Conservation (phyloP, 2,888 invertebrate genomes). For the Bhutanitis thaidina region DNA sequence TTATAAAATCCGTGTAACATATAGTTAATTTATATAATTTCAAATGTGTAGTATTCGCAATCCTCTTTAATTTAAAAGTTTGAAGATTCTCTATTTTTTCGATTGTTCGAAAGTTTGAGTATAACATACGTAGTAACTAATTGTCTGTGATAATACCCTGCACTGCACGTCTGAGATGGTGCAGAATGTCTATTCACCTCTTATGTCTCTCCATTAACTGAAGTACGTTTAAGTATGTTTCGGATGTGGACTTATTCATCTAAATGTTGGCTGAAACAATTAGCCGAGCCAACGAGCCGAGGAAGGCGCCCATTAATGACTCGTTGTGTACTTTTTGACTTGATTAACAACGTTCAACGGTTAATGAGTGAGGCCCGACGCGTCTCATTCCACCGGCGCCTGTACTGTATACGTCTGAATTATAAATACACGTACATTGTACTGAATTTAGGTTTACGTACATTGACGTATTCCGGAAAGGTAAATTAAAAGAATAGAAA, state of each 20-base stretch:
- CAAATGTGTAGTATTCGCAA: too few species aligned
- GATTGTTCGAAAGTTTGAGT: too few species aligned
- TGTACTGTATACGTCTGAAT: slow-evolving; percentile 8
- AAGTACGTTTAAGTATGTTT: slow-evolving; percentile 1
- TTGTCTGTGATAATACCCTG: too few species aligned
- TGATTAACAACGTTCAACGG: slow-evolving; percentile 9
- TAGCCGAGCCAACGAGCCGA: slow-evolving; percentile 4
- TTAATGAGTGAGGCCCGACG: slow-evolving; percentile 2
- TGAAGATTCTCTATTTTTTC: too few species aligned
- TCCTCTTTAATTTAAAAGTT: too few species aligned
- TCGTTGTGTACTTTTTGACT: slow-evolving; percentile 11
- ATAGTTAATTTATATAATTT: too few species aligned
- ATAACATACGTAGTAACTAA: too few species aligned
- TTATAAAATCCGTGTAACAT: too few species aligned
- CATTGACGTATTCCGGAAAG: too few species aligned
- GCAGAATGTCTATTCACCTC: too few species aligned
- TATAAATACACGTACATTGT: slow-evolving; percentile 8
- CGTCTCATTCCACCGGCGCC: slow-evolving; percentile 26
- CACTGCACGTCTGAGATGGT: too few species aligned
- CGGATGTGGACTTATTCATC: background rate
- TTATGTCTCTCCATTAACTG: background rate
- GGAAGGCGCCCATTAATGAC: slow-evolving; percentile 18
- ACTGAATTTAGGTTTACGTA: background rate
- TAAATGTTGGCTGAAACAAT: slow-evolving; percentile 5
- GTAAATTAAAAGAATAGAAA: too few species aligned